Percentiles rank a stretch among this genome's conserved stretches.
Evolutionary conservation across 2,113 vertebrate genomes (phyloP).

Genomic region (Rhineura floridana): DNA sequence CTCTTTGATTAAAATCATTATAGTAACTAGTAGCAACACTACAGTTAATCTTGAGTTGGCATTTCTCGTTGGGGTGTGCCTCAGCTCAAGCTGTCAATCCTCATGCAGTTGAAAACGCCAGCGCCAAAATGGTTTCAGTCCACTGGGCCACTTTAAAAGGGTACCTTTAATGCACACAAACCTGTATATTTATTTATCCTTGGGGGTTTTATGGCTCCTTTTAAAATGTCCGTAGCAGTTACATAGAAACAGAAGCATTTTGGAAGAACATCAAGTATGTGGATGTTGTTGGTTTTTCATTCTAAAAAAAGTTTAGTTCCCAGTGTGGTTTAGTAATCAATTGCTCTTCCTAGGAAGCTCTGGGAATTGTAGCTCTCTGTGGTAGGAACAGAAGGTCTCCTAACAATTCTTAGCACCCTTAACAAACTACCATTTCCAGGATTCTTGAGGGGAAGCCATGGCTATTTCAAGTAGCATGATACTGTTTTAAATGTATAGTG

Average conservation of each 20-base stretch:
- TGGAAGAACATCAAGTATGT: not conserved
- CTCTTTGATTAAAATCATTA: constrained; percentile 68
- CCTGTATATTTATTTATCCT: too few relatives aligned
- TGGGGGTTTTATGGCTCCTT: not conserved
- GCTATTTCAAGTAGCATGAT: too few relatives aligned
- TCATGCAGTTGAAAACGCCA: constrained; percentile 43
- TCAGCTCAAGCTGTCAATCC: constrained; percentile 64
- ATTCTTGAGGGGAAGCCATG: too few relatives aligned
- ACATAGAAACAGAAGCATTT: not conserved
- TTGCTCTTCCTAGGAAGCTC: too few relatives aligned
- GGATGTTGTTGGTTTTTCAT: too few relatives aligned
- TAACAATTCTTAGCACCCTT: too few relatives aligned
- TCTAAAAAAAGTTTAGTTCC: too few relatives aligned
- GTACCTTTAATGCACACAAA: not conserved
- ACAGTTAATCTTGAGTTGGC: constrained; percentile 52
- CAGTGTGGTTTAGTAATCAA: too few relatives aligned
- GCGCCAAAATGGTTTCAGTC: constrained; percentile 12
- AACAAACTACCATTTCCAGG: too few relatives aligned
- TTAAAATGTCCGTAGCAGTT: not conserved
- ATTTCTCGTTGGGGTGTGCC: constrained; percentile 60
- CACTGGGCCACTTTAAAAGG: constrained; percentile 42
- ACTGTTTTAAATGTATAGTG: too few relatives aligned
- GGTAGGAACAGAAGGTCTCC: too few relatives aligned
- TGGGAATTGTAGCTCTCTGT: too few relatives aligned
- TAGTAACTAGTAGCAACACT: constrained; percentile 62